Evolutionary conservation across 2,888 invertebrate species (phyloP).

Genomic region (Luperina testacea): DNA sequence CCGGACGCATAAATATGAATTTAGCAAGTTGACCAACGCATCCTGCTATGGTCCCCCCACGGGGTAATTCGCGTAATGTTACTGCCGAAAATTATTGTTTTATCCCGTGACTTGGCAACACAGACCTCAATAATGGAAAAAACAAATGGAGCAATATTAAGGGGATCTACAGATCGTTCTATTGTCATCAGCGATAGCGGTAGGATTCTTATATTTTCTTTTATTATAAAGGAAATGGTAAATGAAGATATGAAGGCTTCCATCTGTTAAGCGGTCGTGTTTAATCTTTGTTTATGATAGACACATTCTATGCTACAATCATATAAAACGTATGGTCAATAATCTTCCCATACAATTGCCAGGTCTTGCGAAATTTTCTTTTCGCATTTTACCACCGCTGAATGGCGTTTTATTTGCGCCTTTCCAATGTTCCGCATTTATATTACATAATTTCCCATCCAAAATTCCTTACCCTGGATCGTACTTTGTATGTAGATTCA

Average conservation of each 20-base stretch:
- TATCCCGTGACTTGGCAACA: conserved; percentile 58
- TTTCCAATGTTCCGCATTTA: conserved; percentile 27
- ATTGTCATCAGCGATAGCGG: conserved; percentile 30
- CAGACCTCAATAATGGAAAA: conserved; percentile 43
- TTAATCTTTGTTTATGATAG: conserved; percentile 12
- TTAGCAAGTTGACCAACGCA: conserved; percentile 80
- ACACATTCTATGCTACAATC: neutral
- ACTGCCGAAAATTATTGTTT: conserved; percentile 68
- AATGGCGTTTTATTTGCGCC: conserved; percentile 36
- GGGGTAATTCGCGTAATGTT: conserved; percentile 68
- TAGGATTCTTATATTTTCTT: conserved; percentile 30
- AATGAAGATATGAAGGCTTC: conserved; percentile 18
- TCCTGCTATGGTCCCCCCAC: conserved; percentile 71
- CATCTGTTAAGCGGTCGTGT: conserved; percentile 5
- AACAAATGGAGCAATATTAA: conserved; percentile 46
- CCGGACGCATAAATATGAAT: conserved; percentile 87
- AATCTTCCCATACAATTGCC: conserved; percentile 3
- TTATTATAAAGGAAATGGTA: conserved; percentile 25
- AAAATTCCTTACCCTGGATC: conserved; percentile 20
- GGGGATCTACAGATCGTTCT: conserved; percentile 29
- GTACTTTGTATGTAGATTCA: conserved; percentile 35
- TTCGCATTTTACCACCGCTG: conserved; percentile 6
- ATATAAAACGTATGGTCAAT: neutral
- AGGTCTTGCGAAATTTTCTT: neutral
- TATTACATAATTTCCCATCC: conserved; percentile 29